Conservation (phyloP, 1,140 invertebrate species). For the Streblospio benedicti region DNA sequence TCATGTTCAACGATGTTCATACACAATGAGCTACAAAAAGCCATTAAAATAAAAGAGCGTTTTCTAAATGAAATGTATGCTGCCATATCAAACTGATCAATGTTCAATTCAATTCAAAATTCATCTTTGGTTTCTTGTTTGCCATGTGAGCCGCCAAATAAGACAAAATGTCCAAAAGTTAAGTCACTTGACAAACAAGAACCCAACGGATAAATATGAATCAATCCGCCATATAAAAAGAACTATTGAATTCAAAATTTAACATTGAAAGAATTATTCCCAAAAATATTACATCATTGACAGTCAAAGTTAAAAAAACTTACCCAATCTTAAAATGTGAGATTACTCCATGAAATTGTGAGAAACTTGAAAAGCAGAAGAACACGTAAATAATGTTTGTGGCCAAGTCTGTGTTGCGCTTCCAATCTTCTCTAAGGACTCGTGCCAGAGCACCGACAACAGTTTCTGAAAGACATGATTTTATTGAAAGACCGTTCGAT, state of each 20-base stretch:
- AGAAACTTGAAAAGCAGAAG: conserved; percentile 94
- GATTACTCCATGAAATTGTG: conserved; percentile 87
- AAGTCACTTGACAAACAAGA: too few relatives aligned
- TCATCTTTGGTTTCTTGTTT: too few relatives aligned
- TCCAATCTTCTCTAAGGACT: conserved; percentile 93
- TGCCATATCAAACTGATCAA: too few relatives aligned
- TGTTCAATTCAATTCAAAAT: too few relatives aligned
- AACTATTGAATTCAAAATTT: not conserved
- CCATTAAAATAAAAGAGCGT: too few relatives aligned
- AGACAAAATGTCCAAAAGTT: too few relatives aligned
- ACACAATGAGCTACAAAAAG: conserved; percentile 69
- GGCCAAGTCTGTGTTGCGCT: conserved; percentile 86
- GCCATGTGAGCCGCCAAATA: too few relatives aligned
- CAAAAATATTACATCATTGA: not conserved
- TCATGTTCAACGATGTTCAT: conserved; percentile 95
- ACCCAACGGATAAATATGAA: too few relatives aligned
- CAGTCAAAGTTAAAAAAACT: not conserved
- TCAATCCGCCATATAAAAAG: not conserved
- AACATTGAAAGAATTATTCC: not conserved
- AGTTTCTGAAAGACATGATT: conserved; percentile 61
- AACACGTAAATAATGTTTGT: conserved; percentile 96
- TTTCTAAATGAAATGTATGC: too few relatives aligned
- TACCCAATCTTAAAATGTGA: conserved; percentile 75
- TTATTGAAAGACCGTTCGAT: too few relatives aligned
- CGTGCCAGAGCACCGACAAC: conserved; percentile 86